These are phyloP conservation scores for Apotomis betuletana DNA, from an alignment of 2,888 invertebrate genomes.

Conservation along the genomic window DNA sequence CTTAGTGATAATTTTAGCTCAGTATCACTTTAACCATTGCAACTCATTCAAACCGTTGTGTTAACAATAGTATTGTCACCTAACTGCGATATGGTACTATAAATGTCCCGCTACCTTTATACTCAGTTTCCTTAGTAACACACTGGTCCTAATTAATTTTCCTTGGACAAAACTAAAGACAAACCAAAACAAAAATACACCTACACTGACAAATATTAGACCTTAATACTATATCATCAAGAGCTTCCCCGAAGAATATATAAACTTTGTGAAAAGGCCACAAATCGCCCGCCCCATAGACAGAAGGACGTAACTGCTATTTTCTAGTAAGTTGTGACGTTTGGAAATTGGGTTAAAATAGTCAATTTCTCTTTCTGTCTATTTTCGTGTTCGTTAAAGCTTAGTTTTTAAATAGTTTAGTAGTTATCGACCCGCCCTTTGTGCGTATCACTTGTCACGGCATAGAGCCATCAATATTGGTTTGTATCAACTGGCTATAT, in stretches of 20 bases:
- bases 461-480: constrained; percentile 78
- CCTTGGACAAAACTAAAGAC: constrained; percentile 11
- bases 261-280: background rate
- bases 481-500: constrained; percentile 50
- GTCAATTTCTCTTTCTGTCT: constrained; percentile 30
- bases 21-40: too few relatives aligned
- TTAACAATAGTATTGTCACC: too few relatives aligned
- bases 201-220: background rate
- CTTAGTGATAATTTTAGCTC: background rate
- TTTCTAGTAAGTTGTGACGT: background rate
- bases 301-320: background rate
- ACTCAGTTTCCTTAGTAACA: constrained; percentile 17
- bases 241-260: background rate
- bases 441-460: constrained; percentile 70
- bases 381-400: constrained; percentile 40
- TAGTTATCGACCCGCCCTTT: constrained; percentile 66
- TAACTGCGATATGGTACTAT: too few relatives aligned
- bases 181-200: background rate
- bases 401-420: constrained; percentile 46
- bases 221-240: background rate
- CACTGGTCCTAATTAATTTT: constrained; percentile 18
- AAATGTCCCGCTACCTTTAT: too few relatives aligned
- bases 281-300: background rate
- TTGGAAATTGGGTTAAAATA: background rate
- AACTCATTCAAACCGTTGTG: too few relatives aligned